Evolutionary conservation across 2,888 invertebrate species (phyloP).

Genomic region (Acrobasis suavella): DNA sequence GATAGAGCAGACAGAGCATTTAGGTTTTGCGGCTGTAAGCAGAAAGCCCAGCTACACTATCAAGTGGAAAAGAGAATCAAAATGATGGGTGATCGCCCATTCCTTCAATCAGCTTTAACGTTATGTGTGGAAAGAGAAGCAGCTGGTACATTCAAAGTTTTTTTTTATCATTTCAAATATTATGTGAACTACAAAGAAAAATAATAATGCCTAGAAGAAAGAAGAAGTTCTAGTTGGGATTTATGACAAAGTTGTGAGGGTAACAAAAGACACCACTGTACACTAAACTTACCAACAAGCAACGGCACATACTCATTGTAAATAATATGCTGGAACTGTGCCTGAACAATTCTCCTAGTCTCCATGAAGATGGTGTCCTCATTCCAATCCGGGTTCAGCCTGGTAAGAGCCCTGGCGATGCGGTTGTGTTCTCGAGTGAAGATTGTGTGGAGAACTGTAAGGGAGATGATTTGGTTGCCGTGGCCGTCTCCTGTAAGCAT

Average conservation of each 20-base stretch:
- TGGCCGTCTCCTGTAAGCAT: constrained; percentile 85
- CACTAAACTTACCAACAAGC: constrained; percentile 82
- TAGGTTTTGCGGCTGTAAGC: no score
- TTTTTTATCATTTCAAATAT: no score
- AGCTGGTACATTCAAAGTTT: no score
- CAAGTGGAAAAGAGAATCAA: no score
- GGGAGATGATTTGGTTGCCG: constrained; percentile 89
- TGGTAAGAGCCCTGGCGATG: constrained; percentile 83
- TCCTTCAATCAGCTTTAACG: no score
- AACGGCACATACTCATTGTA: constrained; percentile 92
- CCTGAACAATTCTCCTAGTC: constrained; percentile 87
- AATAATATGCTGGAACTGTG: constrained; percentile 89
- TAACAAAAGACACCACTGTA: not conserved
- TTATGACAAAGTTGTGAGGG: not conserved
- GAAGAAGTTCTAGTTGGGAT: not conserved
- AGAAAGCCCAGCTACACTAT: no score
- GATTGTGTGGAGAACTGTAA: constrained; percentile 88
- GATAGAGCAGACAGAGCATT: no score
- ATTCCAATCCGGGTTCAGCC: constrained; percentile 88
- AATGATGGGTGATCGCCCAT: no score
- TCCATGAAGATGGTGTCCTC: constrained; percentile 89
- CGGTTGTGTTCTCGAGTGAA: constrained; percentile 92
- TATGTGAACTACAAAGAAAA: no score
- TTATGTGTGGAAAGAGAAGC: no score
- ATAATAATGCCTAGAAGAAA: not conserved